These are phyloP conservation scores for Zoanthus gigantus DNA, from an alignment of 92 coral and sea anemone genomes.

Conservation along the genomic window DNA sequence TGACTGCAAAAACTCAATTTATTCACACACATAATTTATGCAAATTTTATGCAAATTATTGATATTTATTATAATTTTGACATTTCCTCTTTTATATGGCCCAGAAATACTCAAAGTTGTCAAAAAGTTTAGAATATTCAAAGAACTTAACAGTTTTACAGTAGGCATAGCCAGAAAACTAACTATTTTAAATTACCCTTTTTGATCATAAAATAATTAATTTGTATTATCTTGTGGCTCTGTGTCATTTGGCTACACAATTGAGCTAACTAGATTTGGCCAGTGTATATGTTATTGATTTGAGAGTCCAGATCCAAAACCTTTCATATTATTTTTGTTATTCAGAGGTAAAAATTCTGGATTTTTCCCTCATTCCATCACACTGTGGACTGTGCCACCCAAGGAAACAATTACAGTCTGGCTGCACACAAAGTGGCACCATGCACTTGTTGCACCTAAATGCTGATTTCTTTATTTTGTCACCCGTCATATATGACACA, in stretches of 20 bases:
- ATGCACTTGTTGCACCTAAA: constrained; percentile 39
- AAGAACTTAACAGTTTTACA: constrained; percentile 13
- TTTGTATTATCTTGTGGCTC: constrained; percentile 26
- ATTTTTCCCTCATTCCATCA: constrained; percentile 24
- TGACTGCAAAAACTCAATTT: constrained; percentile 20
- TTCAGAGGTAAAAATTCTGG: constrained; percentile 41
- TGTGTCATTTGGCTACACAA: constrained; percentile 27
- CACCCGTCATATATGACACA: constrained; percentile 23
- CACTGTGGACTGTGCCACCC: constrained; percentile 37
- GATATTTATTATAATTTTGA: not conserved
- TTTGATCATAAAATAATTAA: constrained; percentile 18
- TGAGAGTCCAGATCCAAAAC: constrained; percentile 18
- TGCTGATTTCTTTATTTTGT: constrained; percentile 34
- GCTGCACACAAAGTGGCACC: constrained; percentile 41
- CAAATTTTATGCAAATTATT: constrained; percentile 20
- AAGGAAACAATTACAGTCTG: constrained; percentile 18
- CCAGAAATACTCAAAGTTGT: constrained; percentile 8
- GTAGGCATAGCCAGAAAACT: constrained; percentile 19
- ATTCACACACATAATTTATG: constrained; percentile 35
- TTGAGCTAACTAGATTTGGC: constrained; percentile 10
- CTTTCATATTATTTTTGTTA: constrained; percentile 22
- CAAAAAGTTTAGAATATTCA: constrained; percentile 8
- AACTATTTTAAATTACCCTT: constrained; percentile 22
- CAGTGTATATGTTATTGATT: constrained; percentile 29
- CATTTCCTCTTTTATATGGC: constrained; percentile 7